Evolutionary conservation across 2,797 vertebrate species (phyloP), one percentile per base, ranked within the genome.

Genomic region (Gadopsis bispinosus): DNA sequence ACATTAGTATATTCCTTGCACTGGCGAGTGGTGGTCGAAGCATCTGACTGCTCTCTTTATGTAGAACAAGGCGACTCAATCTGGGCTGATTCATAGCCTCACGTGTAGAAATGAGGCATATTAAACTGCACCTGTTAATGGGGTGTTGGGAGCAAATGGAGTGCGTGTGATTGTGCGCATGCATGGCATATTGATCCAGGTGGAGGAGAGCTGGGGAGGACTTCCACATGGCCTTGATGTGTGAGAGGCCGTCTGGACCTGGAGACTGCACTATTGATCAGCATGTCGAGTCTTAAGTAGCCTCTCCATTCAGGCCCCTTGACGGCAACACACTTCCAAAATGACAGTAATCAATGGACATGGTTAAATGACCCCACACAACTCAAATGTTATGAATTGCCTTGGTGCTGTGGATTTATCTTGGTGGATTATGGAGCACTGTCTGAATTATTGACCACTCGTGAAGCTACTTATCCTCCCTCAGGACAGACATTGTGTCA

Each of bases 311-410:
- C 79, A 72, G 69, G 41, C 41, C 80, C 75, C 77, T 79, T 72
- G 86, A 88, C 47, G 75, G 83, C 85, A 86, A 87, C 79, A 81
- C 78, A 72, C 81, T 88, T 81, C 81, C 78, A 81, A 92, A 93
- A 91, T 83, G 87, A 90, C 82, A 86, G 80, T 83, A 89, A 94
- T 93, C 92, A 93, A 92, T 94, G 89, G 84, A 86, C 90, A 93
- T 81, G 84, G 88, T 85, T 84, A 89, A 90, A 91, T 86, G 84
- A 91, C 79, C 87, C 72, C 76, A 69, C 85, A 79, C 85, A 83
- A 62, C 83, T 92, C 86, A 75, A 79, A 88, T 5, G 37, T 86
- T 91, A 92, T 89, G 78, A 91, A 93, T 87, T 68, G 85, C 66
- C 51, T 29, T 16, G 47, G 73, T 85, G 66, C 67, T 12, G 58